A percentile compares a stretch with the other conserved stretches of the same genome.
Conservation (phyloP, 2,797 vertebrate genomes). For the Sebastes iracundus region DNA sequence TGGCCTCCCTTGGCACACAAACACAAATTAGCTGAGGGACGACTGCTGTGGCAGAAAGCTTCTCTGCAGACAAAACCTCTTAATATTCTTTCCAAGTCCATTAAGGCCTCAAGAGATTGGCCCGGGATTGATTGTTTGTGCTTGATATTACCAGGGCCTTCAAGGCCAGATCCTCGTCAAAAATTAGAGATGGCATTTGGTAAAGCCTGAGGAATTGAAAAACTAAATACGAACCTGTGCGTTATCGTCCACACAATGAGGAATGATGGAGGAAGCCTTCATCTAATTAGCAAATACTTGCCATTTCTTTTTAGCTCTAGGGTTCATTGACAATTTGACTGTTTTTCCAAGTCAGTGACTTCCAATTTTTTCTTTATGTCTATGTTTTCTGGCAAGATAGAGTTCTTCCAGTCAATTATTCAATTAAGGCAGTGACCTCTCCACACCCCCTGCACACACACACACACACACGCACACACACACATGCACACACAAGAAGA, state of each 20-base stretch:
- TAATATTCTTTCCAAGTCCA: conserved; percentile 86
- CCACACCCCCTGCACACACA: conserved; percentile 31
- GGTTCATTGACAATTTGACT: conserved; percentile 51
- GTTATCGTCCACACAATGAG: conserved; percentile 57
- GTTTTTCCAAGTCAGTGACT: conserved; percentile 51
- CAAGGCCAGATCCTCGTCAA: conserved; percentile 70
- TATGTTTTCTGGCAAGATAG: conserved; percentile 35
- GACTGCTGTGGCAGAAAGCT: conserved; percentile 78
- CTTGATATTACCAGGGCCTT: conserved; percentile 82
- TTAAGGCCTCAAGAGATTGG: conserved; percentile 81
- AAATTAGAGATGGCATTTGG: conserved; percentile 79
- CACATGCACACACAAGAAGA: conserved; percentile 24
- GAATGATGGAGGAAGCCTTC: conserved; percentile 61
- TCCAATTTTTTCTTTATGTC: conserved; percentile 34
- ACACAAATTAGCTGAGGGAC: conserved; percentile 82
- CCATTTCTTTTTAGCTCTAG: conserved; percentile 53
- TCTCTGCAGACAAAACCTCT: conserved; percentile 81
- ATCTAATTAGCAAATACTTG: conserved; percentile 69
- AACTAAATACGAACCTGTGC: conserved; percentile 75
- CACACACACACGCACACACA: background rate
- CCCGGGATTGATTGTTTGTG: conserved; percentile 84
- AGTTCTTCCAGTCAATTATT: conserved; percentile 63
- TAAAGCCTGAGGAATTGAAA: conserved; percentile 75
- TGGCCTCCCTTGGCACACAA: conserved; percentile 81
- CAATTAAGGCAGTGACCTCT: conserved; percentile 66